These are phyloP conservation scores for Sylvicola cinctus DNA, from an alignment of 2,888 invertebrate species.

Conservation along the genomic window DNA sequence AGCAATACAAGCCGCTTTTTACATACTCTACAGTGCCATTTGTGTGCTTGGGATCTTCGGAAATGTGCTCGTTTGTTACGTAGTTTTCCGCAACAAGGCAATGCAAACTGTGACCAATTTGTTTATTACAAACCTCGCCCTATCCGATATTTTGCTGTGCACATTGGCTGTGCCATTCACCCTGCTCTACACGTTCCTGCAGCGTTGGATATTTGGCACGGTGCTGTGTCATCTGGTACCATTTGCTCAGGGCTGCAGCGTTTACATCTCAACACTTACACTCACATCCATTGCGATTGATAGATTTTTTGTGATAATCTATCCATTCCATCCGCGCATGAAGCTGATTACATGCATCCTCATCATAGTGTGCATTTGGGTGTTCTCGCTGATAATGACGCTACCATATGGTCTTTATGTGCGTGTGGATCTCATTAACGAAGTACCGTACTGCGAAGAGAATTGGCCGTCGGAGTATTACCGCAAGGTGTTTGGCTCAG, in stretches of 20 bases:
- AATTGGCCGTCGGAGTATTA: slow-evolving; percentile 75
- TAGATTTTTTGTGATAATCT: slow-evolving; percentile 91
- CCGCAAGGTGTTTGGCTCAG: slow-evolving; percentile 61
- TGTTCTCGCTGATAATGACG: slow-evolving; percentile 68
- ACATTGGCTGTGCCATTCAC: slow-evolving; percentile 91
- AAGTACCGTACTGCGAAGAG: slow-evolving; percentile 52
- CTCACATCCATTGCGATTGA: slow-evolving; percentile 95
- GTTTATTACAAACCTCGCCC: slow-evolving; percentile 89
- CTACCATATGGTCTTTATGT: slow-evolving; percentile 73
- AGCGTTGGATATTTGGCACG: slow-evolving; percentile 83
- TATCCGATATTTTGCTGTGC: slow-evolving; percentile 87
- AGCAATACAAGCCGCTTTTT: slow-evolving; percentile 10
- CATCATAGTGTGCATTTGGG: slow-evolving; percentile 81
- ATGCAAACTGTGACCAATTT: slow-evolving; percentile 98
- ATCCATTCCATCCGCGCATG: slow-evolving; percentile 87
- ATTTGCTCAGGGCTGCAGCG: slow-evolving; percentile 84
- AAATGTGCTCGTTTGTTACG: slow-evolving; percentile 80
- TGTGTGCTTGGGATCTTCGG: slow-evolving; percentile 80
- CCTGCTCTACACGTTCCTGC: slow-evolving; percentile 80
- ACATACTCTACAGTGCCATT: slow-evolving; percentile 49
- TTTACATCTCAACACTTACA: slow-evolving; percentile 93
- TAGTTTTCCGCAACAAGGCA: slow-evolving; percentile 75
- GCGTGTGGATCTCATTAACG: slow-evolving; percentile 32
- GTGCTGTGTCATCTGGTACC: slow-evolving; percentile 82
- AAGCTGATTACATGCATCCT: slow-evolving; percentile 64